Percentiles rank a stretch among this genome's conserved stretches.
Evolutionary conservation across 2,113 vertebrate genomes (phyloP).

Genomic region (Scartelaos histophorus): DNA sequence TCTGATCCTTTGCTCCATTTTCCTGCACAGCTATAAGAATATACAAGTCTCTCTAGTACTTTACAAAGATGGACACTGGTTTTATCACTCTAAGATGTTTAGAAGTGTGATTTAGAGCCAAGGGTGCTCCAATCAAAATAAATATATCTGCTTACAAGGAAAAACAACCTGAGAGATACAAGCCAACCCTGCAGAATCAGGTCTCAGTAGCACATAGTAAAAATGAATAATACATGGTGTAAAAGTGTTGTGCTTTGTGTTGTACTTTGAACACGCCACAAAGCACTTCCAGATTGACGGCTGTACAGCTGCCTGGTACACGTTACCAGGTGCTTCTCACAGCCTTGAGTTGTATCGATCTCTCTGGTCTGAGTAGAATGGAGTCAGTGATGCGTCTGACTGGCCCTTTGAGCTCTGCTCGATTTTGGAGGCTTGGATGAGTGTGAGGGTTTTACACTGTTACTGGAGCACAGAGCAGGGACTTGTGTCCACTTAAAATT

Average conservation of each 20-base stretch:
- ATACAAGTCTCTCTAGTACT: no score
- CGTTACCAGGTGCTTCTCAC: conserved; percentile 36
- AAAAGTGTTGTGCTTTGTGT: not conserved
- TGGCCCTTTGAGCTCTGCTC: conserved; percentile 29
- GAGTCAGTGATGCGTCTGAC: conserved; percentile 32
- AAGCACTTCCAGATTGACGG: not conserved
- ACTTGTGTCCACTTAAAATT: conserved; percentile 22
- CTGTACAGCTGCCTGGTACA: conserved; percentile 18
- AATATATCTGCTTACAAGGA: no score
- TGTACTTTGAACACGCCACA: not conserved
- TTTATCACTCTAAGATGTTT: no score
- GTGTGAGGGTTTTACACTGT: conserved; percentile 7
- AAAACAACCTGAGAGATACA: no score
- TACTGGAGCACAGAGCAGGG: conserved; percentile 22
- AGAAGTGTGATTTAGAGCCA: no score
- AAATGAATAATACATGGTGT: no score
- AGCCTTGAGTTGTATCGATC: conserved; percentile 44
- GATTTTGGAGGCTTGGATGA: conserved; percentile 36
- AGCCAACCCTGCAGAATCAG: not conserved
- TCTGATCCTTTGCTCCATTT: no score
- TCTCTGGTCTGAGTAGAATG: conserved; percentile 27
- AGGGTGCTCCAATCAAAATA: no score
- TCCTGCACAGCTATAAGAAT: no score
- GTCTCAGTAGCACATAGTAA: no score
- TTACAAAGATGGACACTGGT: no score